A percentile compares a stretch with the other conserved stretches of the same genome.
Evolutionary conservation across 2,113 vertebrate genomes (phyloP).

Genomic region (Thomomys bottae): DNA sequence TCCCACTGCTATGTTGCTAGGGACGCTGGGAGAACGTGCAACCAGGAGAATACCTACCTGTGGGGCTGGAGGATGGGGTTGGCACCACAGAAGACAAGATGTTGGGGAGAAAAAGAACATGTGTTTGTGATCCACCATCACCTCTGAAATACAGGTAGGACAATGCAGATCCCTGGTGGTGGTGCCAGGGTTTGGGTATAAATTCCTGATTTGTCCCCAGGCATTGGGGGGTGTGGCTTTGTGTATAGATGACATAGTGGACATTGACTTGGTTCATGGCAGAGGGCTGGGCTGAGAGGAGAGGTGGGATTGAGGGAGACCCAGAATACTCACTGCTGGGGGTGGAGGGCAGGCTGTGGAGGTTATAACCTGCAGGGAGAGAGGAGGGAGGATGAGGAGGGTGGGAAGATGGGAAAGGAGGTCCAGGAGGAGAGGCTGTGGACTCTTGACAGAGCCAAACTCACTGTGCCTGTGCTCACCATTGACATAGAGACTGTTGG

Average conservation of each 20-base stretch:
- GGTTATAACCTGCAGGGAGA: slow-evolving; percentile 17
- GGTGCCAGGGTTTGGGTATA: too few species aligned
- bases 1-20: neutral
- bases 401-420: neutral
- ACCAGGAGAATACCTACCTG: neutral
- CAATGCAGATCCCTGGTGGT: too few species aligned
- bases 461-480: neutral
- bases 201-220: neutral
- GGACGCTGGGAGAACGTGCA: neutral
- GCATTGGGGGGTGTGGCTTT: too few species aligned
- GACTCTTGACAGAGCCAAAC: neutral
- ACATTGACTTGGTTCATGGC: neutral
- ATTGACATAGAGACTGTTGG: slow-evolving; percentile 43
- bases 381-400: neutral
- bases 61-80: neutral
- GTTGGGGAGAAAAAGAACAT: slow-evolving; percentile 21
- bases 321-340: neutral
- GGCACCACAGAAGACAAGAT: slow-evolving; percentile 53
- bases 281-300: too few species aligned
- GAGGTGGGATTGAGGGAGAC: neutral
- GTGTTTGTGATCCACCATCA: slow-evolving; percentile 34
- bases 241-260: neutral
- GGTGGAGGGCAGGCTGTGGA: neutral
- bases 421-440: neutral
- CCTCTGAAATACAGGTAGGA: slow-evolving; percentile 10